Evolutionary conservation across 2,888 invertebrate genomes (phyloP), one percentile per base, ranked within the genome.

Genomic region (Dynastes maya): DNA sequence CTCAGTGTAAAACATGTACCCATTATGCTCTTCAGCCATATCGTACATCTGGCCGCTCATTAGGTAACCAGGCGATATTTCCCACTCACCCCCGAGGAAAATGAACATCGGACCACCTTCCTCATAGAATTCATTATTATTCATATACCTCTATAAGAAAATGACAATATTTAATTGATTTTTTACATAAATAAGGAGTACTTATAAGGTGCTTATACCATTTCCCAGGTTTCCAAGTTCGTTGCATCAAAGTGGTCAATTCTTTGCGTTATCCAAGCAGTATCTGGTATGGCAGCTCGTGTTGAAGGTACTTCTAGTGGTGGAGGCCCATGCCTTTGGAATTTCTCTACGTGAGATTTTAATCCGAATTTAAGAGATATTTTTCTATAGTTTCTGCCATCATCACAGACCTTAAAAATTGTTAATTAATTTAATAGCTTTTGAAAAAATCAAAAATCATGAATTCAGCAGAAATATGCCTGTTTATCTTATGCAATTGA

Each of bases 41-140:
- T 93, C 78, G 51, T 74, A 78, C 65, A 78, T 37, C 27, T 78
- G 78, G 4, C 78, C 67, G 1, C 61, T 68, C 32, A 85, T 86
- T 83, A 94, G 87, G 90, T 91, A 92, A 2, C 90, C 90, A 0
- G 91, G 85, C 0, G 89, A 87, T 79, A 95, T 94, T 11, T 88
- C 87, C 91, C 95, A 95, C 88, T 96, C 96, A 0, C 96, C 95
- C 0, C 95, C 96, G 64, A 96, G 89, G 85, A 91, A 90, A 72
- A 94, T 91, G 53, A 94, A 91, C 11, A 94, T 89, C 0, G 94
- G 93, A 0, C 90, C 91, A 2, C 91, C 91, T 0, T 88, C 76
- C 16, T 88, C 88, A 32, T 86, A 88, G 37, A 89, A 89, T 51
- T 90, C 88, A 76, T 88, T 83, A 83, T 91, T 91, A 81, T 90